A percentile compares a stretch with the other conserved stretches of the same genome.
phyloP scores from a whole-genome alignment of 2,797 vertebrate genomes.

The Muscicapa comitata region DNA sequence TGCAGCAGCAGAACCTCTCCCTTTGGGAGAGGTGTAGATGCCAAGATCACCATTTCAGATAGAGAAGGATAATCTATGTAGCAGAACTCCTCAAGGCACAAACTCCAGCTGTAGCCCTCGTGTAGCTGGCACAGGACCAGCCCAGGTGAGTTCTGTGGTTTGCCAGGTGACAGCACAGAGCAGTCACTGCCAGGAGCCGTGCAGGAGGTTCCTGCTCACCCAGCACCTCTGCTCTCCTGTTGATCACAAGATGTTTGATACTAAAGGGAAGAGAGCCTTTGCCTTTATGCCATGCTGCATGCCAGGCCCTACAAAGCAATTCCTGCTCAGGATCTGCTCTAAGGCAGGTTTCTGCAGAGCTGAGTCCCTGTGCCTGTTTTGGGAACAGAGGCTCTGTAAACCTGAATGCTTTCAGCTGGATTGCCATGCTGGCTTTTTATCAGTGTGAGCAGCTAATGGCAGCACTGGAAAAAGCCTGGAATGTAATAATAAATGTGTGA shows the following conservation, averaged over 20 bases:
- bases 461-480: background rate
- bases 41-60: background rate
- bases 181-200: background rate
- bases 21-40: background rate
- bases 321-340: background rate
- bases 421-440: background rate
- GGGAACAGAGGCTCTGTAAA: background rate
- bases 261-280: background rate
- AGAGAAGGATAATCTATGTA: background rate
- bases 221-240: background rate
- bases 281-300: background rate
- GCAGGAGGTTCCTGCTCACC: background rate
- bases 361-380: background rate
- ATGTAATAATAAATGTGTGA: background rate
- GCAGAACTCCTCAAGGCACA: background rate
- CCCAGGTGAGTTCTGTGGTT: background rate
- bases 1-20: background rate
- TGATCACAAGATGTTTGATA: background rate
- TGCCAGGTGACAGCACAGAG: background rate
- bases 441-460: background rate
- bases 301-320: background rate
- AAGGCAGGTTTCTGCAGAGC: background rate
- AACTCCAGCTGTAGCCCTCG: background rate
- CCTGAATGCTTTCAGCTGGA: background rate
- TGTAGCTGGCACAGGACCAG: background rate